Conservation (phyloP, 2,113 vertebrate genomes). For the Capreolus pygargus region DNA sequence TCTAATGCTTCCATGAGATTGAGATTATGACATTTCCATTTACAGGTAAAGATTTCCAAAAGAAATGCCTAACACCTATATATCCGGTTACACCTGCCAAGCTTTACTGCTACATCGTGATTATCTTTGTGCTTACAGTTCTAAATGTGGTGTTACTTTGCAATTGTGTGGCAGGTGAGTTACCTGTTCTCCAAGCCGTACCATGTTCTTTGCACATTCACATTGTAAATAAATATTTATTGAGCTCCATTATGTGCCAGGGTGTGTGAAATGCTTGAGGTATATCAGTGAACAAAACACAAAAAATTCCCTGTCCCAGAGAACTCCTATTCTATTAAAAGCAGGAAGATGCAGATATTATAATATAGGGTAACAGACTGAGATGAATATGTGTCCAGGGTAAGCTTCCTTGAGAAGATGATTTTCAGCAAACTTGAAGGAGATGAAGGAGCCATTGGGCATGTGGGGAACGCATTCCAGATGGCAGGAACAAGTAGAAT, state of each 20-base stretch:
- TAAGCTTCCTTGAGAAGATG: not conserved
- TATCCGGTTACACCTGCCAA: accelerated
- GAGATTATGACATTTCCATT: not conserved
- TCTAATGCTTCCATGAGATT: not conserved
- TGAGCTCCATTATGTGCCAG: not conserved
- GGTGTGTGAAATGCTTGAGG: not conserved
- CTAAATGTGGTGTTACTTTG: accelerated
- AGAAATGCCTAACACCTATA: accelerated
- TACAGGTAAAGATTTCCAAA: not conserved
- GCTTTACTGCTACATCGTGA: accelerated
- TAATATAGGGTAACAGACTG: not conserved
- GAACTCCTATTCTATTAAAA: not conserved
- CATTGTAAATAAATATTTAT: not conserved
- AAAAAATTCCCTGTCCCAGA: not conserved
- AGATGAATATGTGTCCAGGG: not conserved
- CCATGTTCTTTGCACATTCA: not conserved
- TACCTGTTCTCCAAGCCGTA: not conserved
- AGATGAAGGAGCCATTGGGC: not conserved
- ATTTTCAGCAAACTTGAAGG: not conserved
- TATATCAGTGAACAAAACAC: not conserved
- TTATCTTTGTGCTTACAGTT: accelerated
- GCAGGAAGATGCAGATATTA: not conserved
- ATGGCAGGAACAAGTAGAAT: not conserved
- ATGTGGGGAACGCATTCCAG: not conserved
- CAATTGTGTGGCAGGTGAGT: not conserved